Evolutionary conservation across 2,113 vertebrate species (phyloP), one percentile per base, ranked within the genome.

Genomic region (Felis chaus): DNA sequence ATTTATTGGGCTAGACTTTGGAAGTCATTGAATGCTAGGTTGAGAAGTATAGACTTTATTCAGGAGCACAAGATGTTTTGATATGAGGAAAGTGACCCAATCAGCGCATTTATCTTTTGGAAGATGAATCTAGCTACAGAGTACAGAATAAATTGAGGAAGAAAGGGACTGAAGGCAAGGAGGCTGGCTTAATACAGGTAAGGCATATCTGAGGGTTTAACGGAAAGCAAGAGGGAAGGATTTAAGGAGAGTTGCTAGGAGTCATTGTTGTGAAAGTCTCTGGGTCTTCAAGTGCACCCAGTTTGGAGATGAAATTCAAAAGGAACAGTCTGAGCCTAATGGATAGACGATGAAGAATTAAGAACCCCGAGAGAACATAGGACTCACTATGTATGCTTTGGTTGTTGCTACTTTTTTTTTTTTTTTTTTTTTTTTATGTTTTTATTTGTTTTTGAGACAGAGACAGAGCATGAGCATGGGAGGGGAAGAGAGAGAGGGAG

Each of bases 221-320:
- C 33, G 41, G 79, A 86, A 94, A 96, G 61, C 31, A 66, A 23
- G 27, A 95, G 69, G 53, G 48, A 78, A 68, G 21, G 25, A 61
- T 96, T 91, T 10, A 21, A 65, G 55, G 45, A 19, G 8, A 48
- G 1, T 81, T 86, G 69, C 48, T 66, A 29, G 16, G 31, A 84
- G 65, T 92, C 63, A n/a, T 29, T 88, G 45, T 80, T 66, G 25
- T 57, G 45, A 96, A 96, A 53, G 65, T 81, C 55, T 94, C 69
- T 79, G 50, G 27, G 41, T 50, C 31, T 29, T 73, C 41, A 76
- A n/a, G 9, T 39, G 29, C 36, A 33, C 23, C 36, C 29, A n/a
- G 7, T 95, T 89, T 92, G 74, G 15, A 80, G 39, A 53, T 29
- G 25, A 48, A 79, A 69, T 92, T 92, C 41, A 80, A 45, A 79